These are phyloP conservation scores for Bactericera cockerelli DNA, from an alignment of 1,140 invertebrate species.

Conservation along the genomic window DNA sequence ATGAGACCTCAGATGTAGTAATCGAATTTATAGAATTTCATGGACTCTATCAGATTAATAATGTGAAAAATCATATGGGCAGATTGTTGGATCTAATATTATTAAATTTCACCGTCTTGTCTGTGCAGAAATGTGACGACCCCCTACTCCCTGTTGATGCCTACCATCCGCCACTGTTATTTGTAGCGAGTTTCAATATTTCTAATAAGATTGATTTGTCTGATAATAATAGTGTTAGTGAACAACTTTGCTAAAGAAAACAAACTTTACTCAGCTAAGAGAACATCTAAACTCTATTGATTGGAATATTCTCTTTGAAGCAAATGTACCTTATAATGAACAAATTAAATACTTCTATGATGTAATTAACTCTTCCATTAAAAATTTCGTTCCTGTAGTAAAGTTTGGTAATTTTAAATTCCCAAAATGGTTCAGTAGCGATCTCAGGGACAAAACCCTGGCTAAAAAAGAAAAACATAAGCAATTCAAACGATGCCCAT, in stretches of 20 bases:
- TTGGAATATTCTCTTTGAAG: not conserved
- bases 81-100: not conserved
- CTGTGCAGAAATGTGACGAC: not conserved
- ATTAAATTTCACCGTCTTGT: not conserved
- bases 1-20: not conserved
- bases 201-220: not conserved
- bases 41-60: not conserved
- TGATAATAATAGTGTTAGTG: not conserved
- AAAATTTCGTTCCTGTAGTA: not conserved
- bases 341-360: not conserved
- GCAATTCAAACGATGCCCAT: not conserved
- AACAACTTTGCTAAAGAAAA: not conserved
- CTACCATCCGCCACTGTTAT: not conserved
- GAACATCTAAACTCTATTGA: not conserved
- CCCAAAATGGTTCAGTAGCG: not conserved
- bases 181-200: not conserved
- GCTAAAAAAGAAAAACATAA: not conserved
- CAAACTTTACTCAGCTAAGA: not conserved
- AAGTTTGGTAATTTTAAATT: conserved; percentile 1
- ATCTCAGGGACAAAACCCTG: not conserved
- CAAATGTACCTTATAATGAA: not conserved
- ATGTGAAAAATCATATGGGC: not conserved
- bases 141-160: not conserved
- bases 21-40: not conserved
- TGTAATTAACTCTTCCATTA: not conserved